Percentiles rank a stretch among this genome's conserved stretches.
Evolutionary conservation across 2,888 invertebrate genomes (phyloP).

Genomic region (Sphaerophoria rueppellii): DNA sequence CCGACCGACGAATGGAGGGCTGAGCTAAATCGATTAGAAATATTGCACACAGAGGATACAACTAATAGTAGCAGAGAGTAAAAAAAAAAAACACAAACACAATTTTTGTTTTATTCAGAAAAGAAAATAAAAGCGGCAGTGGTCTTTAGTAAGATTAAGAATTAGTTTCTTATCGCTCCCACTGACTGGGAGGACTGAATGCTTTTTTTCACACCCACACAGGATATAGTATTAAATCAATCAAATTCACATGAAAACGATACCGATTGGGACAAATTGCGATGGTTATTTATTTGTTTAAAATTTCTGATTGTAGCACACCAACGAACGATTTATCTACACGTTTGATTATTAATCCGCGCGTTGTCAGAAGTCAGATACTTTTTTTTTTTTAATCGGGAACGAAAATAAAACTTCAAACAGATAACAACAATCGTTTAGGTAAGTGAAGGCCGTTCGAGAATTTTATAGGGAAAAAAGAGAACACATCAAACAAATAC

Average conservation of each 20-base stretch:
- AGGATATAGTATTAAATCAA: conserved; percentile 17
- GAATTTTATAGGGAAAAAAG: not conserved
- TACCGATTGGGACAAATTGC: not conserved
- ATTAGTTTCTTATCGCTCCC: conserved; percentile 38
- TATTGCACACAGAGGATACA: conserved; percentile 13
- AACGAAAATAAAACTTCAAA: conserved; percentile 53
- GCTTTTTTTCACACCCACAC: conserved; percentile 29
- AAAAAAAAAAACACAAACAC: not conserved
- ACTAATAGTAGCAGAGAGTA: not conserved
- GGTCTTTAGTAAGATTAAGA: conserved; percentile 32
- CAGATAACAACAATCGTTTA: conserved; percentile 65
- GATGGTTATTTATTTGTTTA: conserved; percentile 37
- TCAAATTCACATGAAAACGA: conserved; percentile 1
- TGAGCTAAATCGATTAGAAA: conserved; percentile 69
- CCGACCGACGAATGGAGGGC: conserved; percentile 25
- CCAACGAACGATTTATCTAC: not conserved
- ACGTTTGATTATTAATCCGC: conserved; percentile 35
- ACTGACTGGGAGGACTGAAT: conserved; percentile 10
- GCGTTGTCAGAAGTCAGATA: conserved; percentile 40
- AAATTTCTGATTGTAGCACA: not conserved
- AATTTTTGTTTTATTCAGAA: conserved; percentile 17
- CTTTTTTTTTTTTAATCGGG: conserved; percentile 48
- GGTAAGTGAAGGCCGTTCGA: conserved; percentile 65
- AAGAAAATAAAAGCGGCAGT: conserved; percentile 13
- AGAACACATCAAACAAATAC: conserved; percentile 32